Percentiles rank a stretch among this genome's conserved stretches.
These are phyloP conservation scores for Miniopterus natalensis DNA, from an alignment of 2,113 vertebrate species.

Conservation along the genomic window DNA sequence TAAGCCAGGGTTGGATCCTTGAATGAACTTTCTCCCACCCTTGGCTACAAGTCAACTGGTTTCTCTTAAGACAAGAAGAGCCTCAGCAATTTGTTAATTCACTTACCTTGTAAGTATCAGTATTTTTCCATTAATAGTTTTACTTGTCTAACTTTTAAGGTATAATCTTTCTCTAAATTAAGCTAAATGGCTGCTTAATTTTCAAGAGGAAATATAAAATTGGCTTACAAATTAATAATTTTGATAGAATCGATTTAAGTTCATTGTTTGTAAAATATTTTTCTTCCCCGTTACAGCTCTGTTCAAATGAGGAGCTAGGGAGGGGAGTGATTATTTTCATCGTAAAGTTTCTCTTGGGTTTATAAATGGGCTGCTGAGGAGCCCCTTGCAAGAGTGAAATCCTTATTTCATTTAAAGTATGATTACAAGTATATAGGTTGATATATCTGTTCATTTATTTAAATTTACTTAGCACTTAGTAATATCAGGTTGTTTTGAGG, in stretches of 20 bases:
- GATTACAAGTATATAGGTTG: constrained; percentile 1
- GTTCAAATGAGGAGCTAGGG: neutral
- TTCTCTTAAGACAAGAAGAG: constrained; percentile 39
- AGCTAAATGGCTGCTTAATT: neutral
- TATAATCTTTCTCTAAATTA: neutral
- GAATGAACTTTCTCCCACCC: neutral
- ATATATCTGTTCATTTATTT: neutral
- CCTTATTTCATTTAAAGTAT: constrained; percentile 16
- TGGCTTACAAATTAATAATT: neutral
- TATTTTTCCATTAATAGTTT: constrained; percentile 38
- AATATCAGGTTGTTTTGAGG: neutral
- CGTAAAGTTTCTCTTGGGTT: neutral
- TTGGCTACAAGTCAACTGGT: neutral
- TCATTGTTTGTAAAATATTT: neutral
- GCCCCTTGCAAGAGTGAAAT: neutral
- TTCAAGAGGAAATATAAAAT: neutral
- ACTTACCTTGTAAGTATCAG: neutral
- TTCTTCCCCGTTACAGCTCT: neutral
- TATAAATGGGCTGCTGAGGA: neutral
- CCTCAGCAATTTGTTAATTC: neutral
- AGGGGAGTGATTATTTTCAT: neutral
- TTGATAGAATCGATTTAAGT: neutral
- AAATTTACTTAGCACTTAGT: neutral
- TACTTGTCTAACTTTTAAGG: neutral
- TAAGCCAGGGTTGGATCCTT: neutral